A percentile compares a stretch with the other conserved stretches of the same genome.
Conservation (phyloP, 2,797 vertebrate species). For the Phoebastria nigripes region DNA sequence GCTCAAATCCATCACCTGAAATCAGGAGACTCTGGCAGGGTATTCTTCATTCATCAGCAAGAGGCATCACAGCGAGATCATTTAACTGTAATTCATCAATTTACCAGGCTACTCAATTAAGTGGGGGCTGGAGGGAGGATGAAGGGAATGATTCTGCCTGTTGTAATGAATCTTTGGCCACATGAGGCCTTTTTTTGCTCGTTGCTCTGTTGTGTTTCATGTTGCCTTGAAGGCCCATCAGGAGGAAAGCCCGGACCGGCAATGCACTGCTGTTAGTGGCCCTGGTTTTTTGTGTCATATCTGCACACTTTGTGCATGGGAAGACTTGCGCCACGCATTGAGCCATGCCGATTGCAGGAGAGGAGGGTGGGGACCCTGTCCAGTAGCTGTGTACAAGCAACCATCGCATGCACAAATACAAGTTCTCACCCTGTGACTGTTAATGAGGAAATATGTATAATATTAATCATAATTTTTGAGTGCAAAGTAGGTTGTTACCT, state of each 20-base stretch:
- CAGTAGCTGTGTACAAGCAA: neutral
- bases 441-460: neutral
- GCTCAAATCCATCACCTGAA: slow-evolving; percentile 45
- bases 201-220: neutral
- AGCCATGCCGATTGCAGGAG: accelerated
- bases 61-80: slow-evolving; percentile 16
- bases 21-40: slow-evolving; percentile 9
- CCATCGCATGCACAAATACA: accelerated
- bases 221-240: neutral
- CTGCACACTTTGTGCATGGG: neutral
- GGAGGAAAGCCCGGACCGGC: accelerated
- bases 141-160: neutral
- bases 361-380: neutral
- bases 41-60: slow-evolving; percentile 34
- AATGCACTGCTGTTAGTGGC: accelerated
- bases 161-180: neutral
- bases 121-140: neutral
- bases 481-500: neutral
- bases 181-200: neutral
- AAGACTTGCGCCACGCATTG: neutral
- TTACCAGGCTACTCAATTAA: slow-evolving; percentile 11
- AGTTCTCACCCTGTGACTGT: neutral
- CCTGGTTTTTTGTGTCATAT: accelerated
- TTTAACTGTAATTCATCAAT: slow-evolving; percentile 45
- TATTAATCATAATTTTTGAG: neutral